These are phyloP conservation scores for Halcyon senegalensis DNA, from an alignment of 2,113 vertebrate genomes.

Conservation along the genomic window DNA sequence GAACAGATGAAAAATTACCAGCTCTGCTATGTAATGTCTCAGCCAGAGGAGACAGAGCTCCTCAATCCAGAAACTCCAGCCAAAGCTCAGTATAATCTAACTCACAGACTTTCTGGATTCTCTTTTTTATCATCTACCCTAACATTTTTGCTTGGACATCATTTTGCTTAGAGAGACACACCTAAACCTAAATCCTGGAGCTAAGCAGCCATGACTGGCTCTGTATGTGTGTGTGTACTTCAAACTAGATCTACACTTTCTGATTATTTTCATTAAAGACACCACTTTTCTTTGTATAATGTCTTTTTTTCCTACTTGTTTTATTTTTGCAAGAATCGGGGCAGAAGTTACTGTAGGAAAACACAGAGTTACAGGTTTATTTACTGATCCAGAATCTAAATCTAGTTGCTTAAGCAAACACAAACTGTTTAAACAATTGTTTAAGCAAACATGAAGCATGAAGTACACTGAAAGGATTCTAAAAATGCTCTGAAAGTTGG, in stretches of 20 bases:
- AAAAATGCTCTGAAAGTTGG: neutral
- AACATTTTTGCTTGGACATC: neutral
- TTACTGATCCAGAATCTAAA: slow-evolving; percentile 19
- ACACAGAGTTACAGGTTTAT: neutral
- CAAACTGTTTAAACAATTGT: neutral
- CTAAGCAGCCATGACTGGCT: neutral
- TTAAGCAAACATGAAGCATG: neutral
- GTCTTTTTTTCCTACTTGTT: neutral
- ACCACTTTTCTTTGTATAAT: neutral
- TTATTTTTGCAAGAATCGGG: neutral
- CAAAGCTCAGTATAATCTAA: neutral
- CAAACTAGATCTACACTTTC: neutral
- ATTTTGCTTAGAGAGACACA: neutral
- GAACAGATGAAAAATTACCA: neutral
- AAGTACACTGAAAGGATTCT: neutral
- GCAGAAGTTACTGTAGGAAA: neutral
- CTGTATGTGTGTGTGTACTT: neutral
- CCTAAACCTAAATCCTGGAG: neutral
- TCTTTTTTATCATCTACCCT: neutral
- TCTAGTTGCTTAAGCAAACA: neutral
- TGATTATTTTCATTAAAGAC: neutral
- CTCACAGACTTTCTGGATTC: neutral
- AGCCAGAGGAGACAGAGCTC: slow-evolving; percentile 26
- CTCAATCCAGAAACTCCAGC: neutral
- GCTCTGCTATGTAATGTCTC: neutral